Evolutionary conservation across 2,113 vertebrate species (phyloP).

Genomic region (Proterorhinus semilunaris): DNA sequence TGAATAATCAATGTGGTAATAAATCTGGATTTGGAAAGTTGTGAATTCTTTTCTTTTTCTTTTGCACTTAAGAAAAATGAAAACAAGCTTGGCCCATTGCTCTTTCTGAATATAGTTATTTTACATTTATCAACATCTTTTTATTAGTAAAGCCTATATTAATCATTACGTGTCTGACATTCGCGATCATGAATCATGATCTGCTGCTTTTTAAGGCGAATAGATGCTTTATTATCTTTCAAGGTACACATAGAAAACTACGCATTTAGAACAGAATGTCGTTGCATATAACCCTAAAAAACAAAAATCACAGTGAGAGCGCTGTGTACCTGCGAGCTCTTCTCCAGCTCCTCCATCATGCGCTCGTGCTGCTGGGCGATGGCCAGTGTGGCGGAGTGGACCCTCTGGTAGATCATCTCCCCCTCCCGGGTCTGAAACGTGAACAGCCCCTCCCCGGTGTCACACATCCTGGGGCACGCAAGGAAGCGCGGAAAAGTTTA

Average conservation of each 20-base stretch:
- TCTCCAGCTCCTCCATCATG: conserved; percentile 97
- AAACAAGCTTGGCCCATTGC: neutral
- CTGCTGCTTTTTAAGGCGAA: too few species aligned
- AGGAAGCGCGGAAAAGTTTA: conserved; percentile 40
- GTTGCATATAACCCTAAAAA: too few species aligned
- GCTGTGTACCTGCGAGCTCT: conserved; percentile 89
- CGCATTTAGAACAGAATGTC: too few species aligned
- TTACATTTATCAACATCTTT: too few species aligned
- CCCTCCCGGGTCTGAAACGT: conserved; percentile 99
- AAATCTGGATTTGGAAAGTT: neutral
- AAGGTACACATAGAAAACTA: too few species aligned
- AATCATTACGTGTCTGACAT: too few species aligned
- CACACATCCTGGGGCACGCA: conserved; percentile 90
- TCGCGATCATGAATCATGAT: too few species aligned
- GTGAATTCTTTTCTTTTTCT: neutral
- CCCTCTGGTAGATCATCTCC: conserved; percentile 99
- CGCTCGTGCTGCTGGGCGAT: conserved; percentile 98
- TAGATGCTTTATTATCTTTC: too few species aligned
- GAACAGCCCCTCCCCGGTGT: conserved; percentile 98
- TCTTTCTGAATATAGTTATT: neutral
- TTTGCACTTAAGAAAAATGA: neutral
- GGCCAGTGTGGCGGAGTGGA: conserved; percentile 96
- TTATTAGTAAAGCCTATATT: too few species aligned
- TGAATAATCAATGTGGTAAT: conserved; percentile 5
- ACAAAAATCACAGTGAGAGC: conserved; percentile 8